Base-by-base conservation (phyloP, 2,113 vertebrate genomes). In the Thryonomys swinderianus region DNA sequence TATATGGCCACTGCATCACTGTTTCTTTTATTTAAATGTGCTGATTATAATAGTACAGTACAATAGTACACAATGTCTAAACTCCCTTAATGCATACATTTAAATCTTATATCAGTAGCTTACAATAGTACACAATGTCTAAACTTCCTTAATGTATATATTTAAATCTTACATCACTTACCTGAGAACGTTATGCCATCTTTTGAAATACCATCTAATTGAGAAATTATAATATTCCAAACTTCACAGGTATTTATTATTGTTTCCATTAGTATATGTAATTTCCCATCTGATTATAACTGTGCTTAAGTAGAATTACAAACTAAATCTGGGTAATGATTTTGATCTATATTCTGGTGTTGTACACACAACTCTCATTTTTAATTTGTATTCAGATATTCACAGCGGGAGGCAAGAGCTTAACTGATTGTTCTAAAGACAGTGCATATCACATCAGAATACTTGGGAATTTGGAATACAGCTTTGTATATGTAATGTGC, bases 371-470 rank as follows among this genome's bases (percentile, higher is more conserved):
- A 48, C 11, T 21, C 74, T 37, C 23, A 37, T 73, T 94, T 91
- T 97, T 96, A 96, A 95, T 97, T 94, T 61, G 34, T 85, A 95
- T 93, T 97, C 82, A 96, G 51, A 96, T 96, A 97, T 91, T 96
- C 95, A 82, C 55, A 91, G 45, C 84, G 92, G 96, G 83, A 98
- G 53, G 42, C 90, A 97, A 82, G 66, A 82, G 10, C 45, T 84
- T 96, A 97, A 97, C 88, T 96, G 93, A 96, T 96, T 96, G 71
- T 93, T 98, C 95, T 83, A 37, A 92, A 97, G 95, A 94, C 55
- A 96, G 64, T 62, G 7, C 21, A 93, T 64, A 79, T 48, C n/a
- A 7, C 82, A 79, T 96, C 85, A 95, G 87, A 95, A 96, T 97
- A 96, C 94, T 80, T 74, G 66, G 71, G 97, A 83, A 97, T 85